These are phyloP conservation scores for Nasonia giraulti DNA, from an alignment of 1,140 invertebrate genomes.

Conservation along the genomic window DNA sequence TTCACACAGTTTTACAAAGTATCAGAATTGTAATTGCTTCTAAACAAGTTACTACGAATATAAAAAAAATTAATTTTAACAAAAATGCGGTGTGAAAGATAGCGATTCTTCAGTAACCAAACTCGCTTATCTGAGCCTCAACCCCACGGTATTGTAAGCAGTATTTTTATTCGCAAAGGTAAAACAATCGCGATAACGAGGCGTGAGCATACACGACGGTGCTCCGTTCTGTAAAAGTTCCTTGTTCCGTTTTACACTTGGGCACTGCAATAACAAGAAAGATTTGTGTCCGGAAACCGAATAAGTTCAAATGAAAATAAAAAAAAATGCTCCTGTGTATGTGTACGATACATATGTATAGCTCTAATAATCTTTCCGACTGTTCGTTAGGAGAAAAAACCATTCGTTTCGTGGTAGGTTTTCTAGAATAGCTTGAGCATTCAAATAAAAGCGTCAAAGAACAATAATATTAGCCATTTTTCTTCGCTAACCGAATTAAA, in stretches of 20 bases:
- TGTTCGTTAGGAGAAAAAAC: constrained; percentile 29
- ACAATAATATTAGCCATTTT: constrained; percentile 23
- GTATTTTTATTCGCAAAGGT: constrained; percentile 36
- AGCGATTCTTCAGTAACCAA: constrained; percentile 12
- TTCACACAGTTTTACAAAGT: no score
- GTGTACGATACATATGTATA: neutral
- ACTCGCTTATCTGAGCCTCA: neutral
- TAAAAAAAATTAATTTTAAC: constrained; percentile 14
- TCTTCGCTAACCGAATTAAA: neutral
- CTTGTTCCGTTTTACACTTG: constrained; percentile 46
- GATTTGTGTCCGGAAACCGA: constrained; percentile 5
- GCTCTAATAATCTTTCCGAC: constrained; percentile 9
- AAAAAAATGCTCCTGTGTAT: constrained; percentile 23
- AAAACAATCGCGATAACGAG: constrained; percentile 7
- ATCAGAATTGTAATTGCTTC: neutral
- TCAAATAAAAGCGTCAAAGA: constrained; percentile 32
- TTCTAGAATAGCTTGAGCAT: neutral
- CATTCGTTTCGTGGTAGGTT: neutral
- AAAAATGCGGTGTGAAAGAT: constrained; percentile 17
- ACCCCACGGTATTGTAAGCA: constrained; percentile 38
- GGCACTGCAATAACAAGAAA: constrained; percentile 25
- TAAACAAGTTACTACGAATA: neutral
- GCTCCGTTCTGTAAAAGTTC: constrained; percentile 44
- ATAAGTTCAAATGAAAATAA: constrained; percentile 32
- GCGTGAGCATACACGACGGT: neutral